Conservation (phyloP, 2,797 vertebrate species). For the Mormyrus proboscirostris region DNA sequence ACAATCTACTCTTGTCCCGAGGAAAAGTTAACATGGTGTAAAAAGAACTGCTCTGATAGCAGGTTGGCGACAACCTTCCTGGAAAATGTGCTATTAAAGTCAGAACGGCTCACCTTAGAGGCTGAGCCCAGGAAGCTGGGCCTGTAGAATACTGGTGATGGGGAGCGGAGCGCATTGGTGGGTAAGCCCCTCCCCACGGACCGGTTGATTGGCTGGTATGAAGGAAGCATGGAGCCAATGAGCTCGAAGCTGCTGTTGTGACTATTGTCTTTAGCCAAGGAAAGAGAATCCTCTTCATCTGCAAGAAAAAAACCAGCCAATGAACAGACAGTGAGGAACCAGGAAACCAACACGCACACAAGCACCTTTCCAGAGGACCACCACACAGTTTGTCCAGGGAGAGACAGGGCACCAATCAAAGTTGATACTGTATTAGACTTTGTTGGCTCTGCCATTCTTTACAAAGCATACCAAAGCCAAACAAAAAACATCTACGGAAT, state of each 20-base stretch:
- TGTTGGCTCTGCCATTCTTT: background rate
- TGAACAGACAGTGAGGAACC: background rate
- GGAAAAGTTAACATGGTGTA: background rate
- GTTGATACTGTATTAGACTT: background rate
- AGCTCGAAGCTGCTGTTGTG: slow-evolving; percentile 97
- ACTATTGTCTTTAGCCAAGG: slow-evolving; percentile 78
- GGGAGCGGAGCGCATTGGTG: slow-evolving; percentile 72
- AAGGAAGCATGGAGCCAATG: slow-evolving; percentile 86
- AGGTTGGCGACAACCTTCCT: background rate
- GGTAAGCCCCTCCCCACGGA: slow-evolving; percentile 59
- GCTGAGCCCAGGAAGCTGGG: slow-evolving; percentile 83
- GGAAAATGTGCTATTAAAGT: background rate
- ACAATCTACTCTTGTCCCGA: background rate
- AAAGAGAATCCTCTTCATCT: slow-evolving; percentile 87
- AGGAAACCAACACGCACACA: background rate
- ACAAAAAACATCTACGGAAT: background rate
- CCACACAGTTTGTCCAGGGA: background rate
- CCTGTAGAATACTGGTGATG: slow-evolving; percentile 86
- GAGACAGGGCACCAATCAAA: background rate
- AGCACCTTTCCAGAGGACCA: background rate
- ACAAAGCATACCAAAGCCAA: background rate
- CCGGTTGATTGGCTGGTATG: slow-evolving; percentile 84
- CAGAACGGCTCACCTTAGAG: slow-evolving; percentile 74
- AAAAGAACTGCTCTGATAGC: background rate
- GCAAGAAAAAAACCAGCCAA: slow-evolving; percentile 18